Percentiles rank a stretch among this genome's conserved stretches.
phyloP scores from a whole-genome alignment of 37 sponge, comb jelly and placozoan species.

The Haliclona indistincta region DNA sequence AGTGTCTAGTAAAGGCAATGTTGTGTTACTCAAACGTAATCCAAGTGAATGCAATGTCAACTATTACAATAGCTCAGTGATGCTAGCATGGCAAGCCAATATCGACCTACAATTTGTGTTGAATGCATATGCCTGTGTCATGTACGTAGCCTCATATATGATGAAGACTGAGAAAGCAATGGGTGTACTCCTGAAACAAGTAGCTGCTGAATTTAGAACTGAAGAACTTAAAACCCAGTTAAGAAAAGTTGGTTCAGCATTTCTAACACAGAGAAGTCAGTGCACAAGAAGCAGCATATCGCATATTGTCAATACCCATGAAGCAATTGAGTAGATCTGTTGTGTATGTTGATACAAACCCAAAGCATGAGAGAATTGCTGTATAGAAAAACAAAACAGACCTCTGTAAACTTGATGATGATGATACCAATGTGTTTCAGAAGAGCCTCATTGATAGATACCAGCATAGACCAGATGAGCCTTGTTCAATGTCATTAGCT shows the following conservation, averaged over 20 bases:
- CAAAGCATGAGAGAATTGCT: background rate
- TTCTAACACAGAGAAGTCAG: slow-evolving; percentile 10
- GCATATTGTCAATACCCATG: background rate
- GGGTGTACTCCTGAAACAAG: slow-evolving; percentile 8
- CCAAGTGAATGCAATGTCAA: background rate
- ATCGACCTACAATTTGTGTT: slow-evolving; percentile 16
- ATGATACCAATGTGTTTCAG: too few species aligned
- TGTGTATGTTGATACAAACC: slow-evolving; percentile 12
- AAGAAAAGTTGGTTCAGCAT: background rate
- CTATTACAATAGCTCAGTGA: background rate
- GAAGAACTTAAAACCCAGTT: slow-evolving; percentile 2
- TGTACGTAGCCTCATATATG: slow-evolving; percentile 21
- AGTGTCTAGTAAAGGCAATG: too few species aligned
- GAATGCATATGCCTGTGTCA: slow-evolving; percentile 26
- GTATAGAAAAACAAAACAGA: too few species aligned
- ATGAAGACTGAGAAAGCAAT: slow-evolving; percentile 18
- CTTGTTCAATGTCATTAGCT: too few species aligned
- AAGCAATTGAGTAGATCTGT: slow-evolving; percentile 7
- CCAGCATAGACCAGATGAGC: too few species aligned
- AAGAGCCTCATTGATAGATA: too few species aligned
- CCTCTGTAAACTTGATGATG: too few species aligned
- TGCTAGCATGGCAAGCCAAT: slow-evolving; percentile 7
- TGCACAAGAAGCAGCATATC: slow-evolving; percentile 14
- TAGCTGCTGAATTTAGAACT: background rate
- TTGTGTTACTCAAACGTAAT: too few species aligned